A percentile compares a stretch with the other conserved stretches of the same genome.
These are phyloP conservation scores for Bimastos eiseni DNA, from an alignment of 2,888 invertebrate species.

Conservation along the genomic window DNA sequence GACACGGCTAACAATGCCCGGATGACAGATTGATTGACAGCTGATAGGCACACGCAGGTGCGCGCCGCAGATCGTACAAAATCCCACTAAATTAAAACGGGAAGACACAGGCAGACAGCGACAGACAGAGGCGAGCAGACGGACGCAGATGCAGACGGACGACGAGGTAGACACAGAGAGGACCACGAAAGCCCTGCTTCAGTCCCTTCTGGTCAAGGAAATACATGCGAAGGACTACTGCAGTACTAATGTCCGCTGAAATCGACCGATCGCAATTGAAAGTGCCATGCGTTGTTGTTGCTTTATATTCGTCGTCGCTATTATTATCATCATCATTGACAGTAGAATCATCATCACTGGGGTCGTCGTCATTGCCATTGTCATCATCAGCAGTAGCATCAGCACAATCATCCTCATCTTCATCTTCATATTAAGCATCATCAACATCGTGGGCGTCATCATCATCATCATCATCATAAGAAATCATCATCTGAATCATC, in stretches of 20 bases:
- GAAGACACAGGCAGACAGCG: background rate
- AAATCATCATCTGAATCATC: too few relatives aligned
- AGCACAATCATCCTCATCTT: background rate
- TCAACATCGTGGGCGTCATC: too few relatives aligned
- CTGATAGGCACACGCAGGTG: background rate
- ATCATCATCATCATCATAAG: too few relatives aligned
- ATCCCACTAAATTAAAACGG: background rate
- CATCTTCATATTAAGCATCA: too few relatives aligned
- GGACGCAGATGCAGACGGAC: background rate
- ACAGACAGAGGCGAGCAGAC: background rate
- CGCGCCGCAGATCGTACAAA: background rate
- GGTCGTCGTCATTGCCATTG: background rate
- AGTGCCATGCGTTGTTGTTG: background rate
- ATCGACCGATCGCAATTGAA: background rate
- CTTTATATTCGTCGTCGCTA: background rate
- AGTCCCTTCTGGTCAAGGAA: background rate
- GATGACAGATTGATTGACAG: conserved; percentile 9
- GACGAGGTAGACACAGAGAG: background rate
- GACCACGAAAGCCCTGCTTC: background rate
- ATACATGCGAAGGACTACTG: background rate
- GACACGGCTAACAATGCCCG: background rate
- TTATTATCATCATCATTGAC: background rate
- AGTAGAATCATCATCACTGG: background rate
- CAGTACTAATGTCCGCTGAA: background rate
- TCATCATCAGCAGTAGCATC: background rate